Evolutionary conservation across 2,113 vertebrate genomes (phyloP), one percentile per base, ranked within the genome.

Genomic region (Etheostoma cragini): DNA sequence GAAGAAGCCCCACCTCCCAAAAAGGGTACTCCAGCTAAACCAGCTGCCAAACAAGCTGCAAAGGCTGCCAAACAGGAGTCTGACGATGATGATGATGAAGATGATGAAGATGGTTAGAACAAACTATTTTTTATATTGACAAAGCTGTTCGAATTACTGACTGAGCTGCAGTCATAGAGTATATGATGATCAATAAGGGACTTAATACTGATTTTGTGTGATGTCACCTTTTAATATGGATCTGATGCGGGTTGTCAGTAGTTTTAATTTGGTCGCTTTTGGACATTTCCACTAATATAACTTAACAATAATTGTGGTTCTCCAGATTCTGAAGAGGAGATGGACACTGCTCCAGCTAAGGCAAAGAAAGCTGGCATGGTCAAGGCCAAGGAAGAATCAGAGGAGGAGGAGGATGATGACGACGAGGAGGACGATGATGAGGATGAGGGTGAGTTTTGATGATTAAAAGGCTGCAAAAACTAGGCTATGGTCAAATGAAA

Each of bases 241-340:
- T 79, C 96, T 97, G 96, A 96, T 95, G 86, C 91, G 1, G 1
- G 8, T 11, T 17, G 2, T 56, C 45, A 17, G 1, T 21, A 4
- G 11, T 54, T 35, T 46, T 4, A 57, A 13, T 74, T 30, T 19
- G 0, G 7, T 16, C 11, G n/a, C n/a, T n/a, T n/a, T n/a, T n/a
- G n/a, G n/a, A n/a, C n/a, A n/a, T n/a, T n/a, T n/a, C n/a, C n/a
- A 46, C 0, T 22, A 1, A 3, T 24, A 1, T 14, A 1, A 1
- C 0, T 19, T 24, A 10, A 53, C 15, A 10, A 19, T 12, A 17
- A 62, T 60, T 68, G 2, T 84, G n/a, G 0, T 61, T 94, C 2
- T 81, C 56, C 62, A 98, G 97, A 97, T 3, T 98, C 97, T 15
- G 98, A 98, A 56, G 95, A 98, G 46, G 97, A 97, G 84, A 98